Conservation (phyloP, 1,140 invertebrate species). For the Neodiprion lecontei region DNA sequence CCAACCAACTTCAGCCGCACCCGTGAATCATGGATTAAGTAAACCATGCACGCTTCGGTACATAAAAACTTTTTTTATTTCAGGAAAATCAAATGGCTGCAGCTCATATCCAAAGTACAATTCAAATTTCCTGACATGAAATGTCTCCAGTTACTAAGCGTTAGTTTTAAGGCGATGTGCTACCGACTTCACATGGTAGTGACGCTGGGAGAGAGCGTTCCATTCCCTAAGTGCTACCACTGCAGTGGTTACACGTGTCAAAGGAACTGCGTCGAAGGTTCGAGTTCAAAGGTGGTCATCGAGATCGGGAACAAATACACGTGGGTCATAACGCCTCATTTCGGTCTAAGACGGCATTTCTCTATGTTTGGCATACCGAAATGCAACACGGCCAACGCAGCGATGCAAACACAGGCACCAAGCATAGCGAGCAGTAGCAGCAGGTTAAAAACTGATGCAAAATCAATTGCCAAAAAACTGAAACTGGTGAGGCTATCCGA, state of each 20-base stretch:
- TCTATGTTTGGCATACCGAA: constrained; percentile 61
- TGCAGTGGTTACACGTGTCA: constrained; percentile 61
- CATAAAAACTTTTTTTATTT: constrained; percentile 28
- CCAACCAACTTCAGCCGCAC: too few species aligned
- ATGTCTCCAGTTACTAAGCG: constrained; percentile 53
- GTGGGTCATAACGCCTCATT: constrained; percentile 58
- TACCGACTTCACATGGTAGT: constrained; percentile 58
- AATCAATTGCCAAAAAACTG: constrained; percentile 51
- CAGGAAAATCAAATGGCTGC: constrained; percentile 61
- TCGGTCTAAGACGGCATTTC: constrained; percentile 54
- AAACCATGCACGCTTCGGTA: too few species aligned
- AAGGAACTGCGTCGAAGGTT: constrained; percentile 57
- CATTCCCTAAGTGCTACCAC: constrained; percentile 57
- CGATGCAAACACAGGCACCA: constrained; percentile 41
- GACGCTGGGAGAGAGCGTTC: constrained; percentile 50
- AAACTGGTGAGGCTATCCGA: constrained; percentile 51
- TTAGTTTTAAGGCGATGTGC: constrained; percentile 60
- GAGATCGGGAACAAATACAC: constrained; percentile 64
- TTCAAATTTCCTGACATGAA: constrained; percentile 59
- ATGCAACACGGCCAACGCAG: constrained; percentile 48
- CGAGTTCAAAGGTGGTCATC: constrained; percentile 58
- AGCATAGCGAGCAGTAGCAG: constrained; percentile 47
- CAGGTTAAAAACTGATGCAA: constrained; percentile 47
- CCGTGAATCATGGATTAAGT: too few species aligned
- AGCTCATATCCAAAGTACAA: constrained; percentile 55